Conservation (phyloP, 2,797 vertebrate genomes). For the Crotalus adamanteus region DNA sequence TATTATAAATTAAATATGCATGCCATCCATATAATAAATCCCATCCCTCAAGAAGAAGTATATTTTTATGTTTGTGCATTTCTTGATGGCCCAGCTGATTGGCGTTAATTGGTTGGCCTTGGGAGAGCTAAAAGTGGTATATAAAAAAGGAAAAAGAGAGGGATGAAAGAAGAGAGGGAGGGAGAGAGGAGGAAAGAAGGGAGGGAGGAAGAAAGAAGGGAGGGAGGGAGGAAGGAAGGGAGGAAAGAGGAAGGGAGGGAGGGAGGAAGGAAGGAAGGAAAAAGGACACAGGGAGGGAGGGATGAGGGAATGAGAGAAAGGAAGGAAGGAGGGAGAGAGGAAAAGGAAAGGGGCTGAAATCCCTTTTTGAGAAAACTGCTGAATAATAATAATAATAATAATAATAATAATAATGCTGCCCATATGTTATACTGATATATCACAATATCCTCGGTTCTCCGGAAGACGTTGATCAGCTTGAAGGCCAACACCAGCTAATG, state of each 20-base stretch:
- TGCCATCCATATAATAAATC: too few species aligned
- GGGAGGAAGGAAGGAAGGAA: neutral
- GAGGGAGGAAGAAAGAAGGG: neutral
- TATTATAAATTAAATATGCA: too few species aligned
- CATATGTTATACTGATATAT: neutral
- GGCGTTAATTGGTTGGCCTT: neutral
- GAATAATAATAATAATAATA: neutral
- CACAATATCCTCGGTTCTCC: neutral
- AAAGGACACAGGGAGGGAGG: neutral
- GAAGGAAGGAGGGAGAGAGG: neutral
- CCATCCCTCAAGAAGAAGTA: too few species aligned
- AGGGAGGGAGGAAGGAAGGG: neutral
- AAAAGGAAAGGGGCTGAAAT: neutral
- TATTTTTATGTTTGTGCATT: neutral
- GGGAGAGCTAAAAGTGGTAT: neutral
- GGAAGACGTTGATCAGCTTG: neutral
- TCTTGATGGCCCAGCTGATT: neutral
- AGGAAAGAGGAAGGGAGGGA: neutral
- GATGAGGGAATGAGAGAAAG: too few species aligned
- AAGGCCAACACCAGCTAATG: neutral
- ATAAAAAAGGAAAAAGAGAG: neutral
- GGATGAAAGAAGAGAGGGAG: too few species aligned
- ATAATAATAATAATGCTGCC: neutral
- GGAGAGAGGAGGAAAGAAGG: accelerated
- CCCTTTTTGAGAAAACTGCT: neutral